phyloP scores from a whole-genome alignment of 1,140 invertebrate genomes.

The Plodia interpunctella region DNA sequence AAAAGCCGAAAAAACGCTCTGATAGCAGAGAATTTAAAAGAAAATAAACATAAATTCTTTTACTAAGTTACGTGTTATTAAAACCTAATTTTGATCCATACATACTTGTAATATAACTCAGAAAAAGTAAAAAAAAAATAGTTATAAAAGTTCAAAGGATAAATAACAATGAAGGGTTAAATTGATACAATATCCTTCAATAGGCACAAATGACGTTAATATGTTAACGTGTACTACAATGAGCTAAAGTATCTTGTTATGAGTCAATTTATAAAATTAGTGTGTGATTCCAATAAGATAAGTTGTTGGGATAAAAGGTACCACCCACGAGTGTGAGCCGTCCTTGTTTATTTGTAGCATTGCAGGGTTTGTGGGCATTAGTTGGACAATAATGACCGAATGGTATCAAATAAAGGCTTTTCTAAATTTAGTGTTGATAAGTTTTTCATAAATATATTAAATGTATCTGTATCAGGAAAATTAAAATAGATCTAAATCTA shows the following conservation, averaged over 20 bases:
- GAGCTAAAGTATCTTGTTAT: constrained; percentile 29
- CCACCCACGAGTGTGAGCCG: constrained; percentile 14
- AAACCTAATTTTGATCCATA: too few species aligned
- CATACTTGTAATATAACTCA: too few species aligned
- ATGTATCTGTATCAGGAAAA: too few species aligned
- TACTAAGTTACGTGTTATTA: too few species aligned
- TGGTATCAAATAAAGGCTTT: not conserved
- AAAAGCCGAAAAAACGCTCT: too few species aligned
- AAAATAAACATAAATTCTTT: too few species aligned
- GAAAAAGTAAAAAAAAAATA: not conserved
- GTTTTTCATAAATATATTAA: too few species aligned
- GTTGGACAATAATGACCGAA: not conserved
- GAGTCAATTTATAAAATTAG: constrained; percentile 27
- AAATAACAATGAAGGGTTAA: constrained; percentile 15
- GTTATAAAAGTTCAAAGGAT: not conserved
- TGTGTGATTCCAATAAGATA: constrained; percentile 31
- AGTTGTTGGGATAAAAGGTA: constrained; percentile 17
- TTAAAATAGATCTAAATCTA: too few species aligned
- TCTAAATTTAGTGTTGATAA: too few species aligned
- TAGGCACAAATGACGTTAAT: constrained; percentile 17
- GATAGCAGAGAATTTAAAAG: too few species aligned
- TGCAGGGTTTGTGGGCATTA: not conserved
- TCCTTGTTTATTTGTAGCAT: constrained; percentile 13
- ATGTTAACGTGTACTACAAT: constrained; percentile 23
- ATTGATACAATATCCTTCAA: constrained; percentile 22